Conservation (phyloP, 2,797 vertebrate species). For the Xyrichtys novacula region DNA sequence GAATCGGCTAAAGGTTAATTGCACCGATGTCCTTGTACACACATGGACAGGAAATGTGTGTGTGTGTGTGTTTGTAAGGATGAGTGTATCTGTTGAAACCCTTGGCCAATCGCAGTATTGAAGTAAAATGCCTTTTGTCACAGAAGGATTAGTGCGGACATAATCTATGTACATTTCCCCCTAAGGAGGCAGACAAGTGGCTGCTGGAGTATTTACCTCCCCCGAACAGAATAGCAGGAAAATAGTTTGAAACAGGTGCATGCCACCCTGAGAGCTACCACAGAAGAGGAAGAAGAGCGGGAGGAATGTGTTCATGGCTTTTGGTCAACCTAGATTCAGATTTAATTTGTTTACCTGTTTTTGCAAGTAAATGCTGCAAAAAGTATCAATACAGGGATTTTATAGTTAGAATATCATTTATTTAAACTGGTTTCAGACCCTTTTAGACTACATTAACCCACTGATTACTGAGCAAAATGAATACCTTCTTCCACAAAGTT, state of each 20-base stretch:
- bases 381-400: neutral
- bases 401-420: neutral
- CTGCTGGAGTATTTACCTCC: constrained; percentile 72
- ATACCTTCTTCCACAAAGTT: too few relatives aligned
- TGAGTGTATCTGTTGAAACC: constrained; percentile 74
- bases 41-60: constrained; percentile 64
- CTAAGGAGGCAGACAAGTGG: constrained; percentile 79
- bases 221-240: constrained; percentile 54
- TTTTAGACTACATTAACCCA: too few relatives aligned
- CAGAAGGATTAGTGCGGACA: constrained; percentile 77
- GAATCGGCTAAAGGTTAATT: constrained; percentile 84
- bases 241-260: constrained; percentile 78
- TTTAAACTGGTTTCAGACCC: neutral
- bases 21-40: constrained; percentile 78
- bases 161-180: constrained; percentile 82
- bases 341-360: neutral
- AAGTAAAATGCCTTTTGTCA: constrained; percentile 79
- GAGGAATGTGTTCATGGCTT: constrained; percentile 13
- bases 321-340: neutral
- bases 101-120: constrained; percentile 64
- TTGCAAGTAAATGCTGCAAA: neutral
- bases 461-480: too few relatives aligned
- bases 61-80: constrained; percentile 54
- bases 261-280: constrained; percentile 52
- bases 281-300: constrained; percentile 7